phyloP scores from a whole-genome alignment of 2,797 vertebrate species.

The Arremon brunneinucha region DNA sequence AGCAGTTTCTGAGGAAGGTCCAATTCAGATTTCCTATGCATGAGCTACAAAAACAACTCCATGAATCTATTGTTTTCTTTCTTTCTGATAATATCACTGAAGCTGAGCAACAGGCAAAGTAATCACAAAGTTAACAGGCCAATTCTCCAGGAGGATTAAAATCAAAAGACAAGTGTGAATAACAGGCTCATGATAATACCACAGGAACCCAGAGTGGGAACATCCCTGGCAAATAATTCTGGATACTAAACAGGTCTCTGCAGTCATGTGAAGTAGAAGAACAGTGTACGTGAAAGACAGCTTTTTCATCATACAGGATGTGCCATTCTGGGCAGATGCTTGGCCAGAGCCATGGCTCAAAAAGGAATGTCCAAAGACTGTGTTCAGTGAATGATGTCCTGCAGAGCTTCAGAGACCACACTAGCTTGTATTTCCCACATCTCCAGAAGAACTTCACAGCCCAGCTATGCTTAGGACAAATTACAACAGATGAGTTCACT shows the following conservation, averaged over 20 bases:
- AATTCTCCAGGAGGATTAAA: neutral
- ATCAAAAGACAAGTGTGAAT: neutral
- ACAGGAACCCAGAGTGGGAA: neutral
- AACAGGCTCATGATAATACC: neutral
- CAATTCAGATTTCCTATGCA: neutral
- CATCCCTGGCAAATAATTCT: neutral
- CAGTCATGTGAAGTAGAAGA: neutral
- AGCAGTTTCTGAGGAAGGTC: neutral
- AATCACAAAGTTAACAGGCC: neutral
- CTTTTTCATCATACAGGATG: neutral
- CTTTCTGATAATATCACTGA: neutral
- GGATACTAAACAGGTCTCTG: neutral
- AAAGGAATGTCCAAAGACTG: neutral
- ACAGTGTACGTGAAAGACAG: neutral
- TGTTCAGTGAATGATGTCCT: neutral
- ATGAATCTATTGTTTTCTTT: neutral
- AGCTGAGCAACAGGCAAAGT: neutral
- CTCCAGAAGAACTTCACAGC: neutral
- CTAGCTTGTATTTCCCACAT: rapidly evolving
- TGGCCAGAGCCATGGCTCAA: neutral
- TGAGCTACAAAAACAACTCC: neutral
- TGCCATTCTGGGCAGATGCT: neutral
- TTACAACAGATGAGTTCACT: neutral
- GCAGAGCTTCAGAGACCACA: neutral
- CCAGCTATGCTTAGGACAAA: neutral